Evolutionary conservation across 2,113 vertebrate genomes (phyloP).

Genomic region (Coptodon rendalli): DNA sequence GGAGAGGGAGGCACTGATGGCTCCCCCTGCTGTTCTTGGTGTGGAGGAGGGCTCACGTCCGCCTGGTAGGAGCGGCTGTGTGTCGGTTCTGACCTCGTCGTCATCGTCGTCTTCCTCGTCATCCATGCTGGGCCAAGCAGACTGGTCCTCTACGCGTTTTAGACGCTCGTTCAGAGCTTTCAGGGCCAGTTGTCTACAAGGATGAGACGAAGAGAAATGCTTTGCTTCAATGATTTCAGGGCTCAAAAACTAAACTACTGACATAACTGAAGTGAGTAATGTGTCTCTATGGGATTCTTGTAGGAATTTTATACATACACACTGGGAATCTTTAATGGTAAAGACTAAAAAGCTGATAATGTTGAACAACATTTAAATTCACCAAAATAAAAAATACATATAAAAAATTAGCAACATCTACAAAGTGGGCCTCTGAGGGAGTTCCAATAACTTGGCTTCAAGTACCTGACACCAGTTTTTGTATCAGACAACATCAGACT

Average conservation of each 20-base stretch:
- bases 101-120: conserved; percentile 87
- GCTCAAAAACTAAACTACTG: neutral
- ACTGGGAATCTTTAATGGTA: neutral
- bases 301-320: neutral
- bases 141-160: conserved; percentile 93
- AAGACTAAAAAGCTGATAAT: neutral
- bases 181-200: conserved; percentile 87
- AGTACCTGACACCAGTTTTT: neutral
- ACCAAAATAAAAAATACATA: neutral
- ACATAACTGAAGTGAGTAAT: neutral
- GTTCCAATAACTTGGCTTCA: neutral
- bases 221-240: neutral
- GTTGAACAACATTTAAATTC: neutral
- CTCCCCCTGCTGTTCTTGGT: conserved; percentile 30
- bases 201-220: neutral
- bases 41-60: conserved; percentile 46
- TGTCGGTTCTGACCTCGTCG: conserved; percentile 79
- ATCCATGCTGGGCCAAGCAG: conserved; percentile 96
- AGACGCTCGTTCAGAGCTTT: conserved; percentile 95
- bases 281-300: neutral
- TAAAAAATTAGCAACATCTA: neutral
- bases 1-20: conserved; percentile 47
- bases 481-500: neutral
- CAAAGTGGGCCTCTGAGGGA: neutral
- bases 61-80: conserved; percentile 62